Evolutionary conservation across 2,113 vertebrate species (phyloP).

Genomic region (Steatornis caripensis): DNA sequence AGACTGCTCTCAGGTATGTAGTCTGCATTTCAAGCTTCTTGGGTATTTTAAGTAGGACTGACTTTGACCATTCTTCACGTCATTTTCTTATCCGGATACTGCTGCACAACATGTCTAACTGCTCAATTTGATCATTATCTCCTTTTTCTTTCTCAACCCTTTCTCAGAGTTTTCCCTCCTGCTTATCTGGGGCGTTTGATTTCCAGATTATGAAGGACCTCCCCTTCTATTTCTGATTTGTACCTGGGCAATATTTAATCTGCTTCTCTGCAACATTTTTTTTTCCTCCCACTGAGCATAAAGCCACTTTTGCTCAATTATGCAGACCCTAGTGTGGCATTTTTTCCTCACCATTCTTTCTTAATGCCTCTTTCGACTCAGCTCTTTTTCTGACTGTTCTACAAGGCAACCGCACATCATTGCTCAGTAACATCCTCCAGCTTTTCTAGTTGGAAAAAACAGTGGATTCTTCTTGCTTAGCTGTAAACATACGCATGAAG

Average conservation of each 20-base stretch:
- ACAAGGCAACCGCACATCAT: neutral
- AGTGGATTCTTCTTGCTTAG: neutral
- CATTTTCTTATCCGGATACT: neutral
- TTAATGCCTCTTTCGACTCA: neutral
- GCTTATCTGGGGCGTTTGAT: neutral
- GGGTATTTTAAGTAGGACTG: neutral
- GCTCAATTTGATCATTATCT: neutral
- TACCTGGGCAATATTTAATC: neutral
- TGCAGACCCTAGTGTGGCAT: neutral
- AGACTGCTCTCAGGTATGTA: neutral
- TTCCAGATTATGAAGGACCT: neutral
- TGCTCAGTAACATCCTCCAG: neutral
- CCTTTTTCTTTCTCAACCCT: neutral
- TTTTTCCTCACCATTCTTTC: neutral
- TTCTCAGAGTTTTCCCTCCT: neutral
- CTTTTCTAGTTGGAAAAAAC: neutral
- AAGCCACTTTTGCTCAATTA: neutral
- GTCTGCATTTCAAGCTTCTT: neutral
- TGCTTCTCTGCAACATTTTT: neutral
- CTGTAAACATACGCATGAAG: neutral
- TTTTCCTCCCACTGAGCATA: neutral
- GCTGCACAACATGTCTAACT: neutral
- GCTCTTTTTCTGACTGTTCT: neutral
- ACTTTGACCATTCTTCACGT: neutral
- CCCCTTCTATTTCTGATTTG: neutral